Base-by-base conservation (phyloP, 2,797 vertebrate species). In the Ctenopoma multispine region DNA sequence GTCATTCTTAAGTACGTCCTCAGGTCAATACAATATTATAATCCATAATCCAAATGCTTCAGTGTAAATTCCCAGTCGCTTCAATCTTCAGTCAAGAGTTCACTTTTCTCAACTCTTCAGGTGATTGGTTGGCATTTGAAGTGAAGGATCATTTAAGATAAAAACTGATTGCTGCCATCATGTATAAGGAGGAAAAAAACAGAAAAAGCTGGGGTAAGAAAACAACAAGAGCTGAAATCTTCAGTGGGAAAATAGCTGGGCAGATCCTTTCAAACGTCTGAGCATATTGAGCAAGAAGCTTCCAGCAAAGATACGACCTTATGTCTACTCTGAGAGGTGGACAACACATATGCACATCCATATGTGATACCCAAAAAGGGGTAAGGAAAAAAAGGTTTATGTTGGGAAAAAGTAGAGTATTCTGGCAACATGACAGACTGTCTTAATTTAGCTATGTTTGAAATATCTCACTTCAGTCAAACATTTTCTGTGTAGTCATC, bases 21-120 rank as follows among this genome's bases (percentile, higher is more conserved):
- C 44, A 69, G 58, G 17, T 54, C 78, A 23, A 27, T 31, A 75
- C 77, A 80, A 60, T 67, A 72, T 79, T 63, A 68, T 80, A 90
- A 88, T 88, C 82, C 70, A 85, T 85, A 88, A 84, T 85, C 86
- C 83, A 75, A 81, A 72, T 4, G 40, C 67, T 77, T 75, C 40
- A 73, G 5, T 50, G 29, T 69, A 83, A 82, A 85, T 88, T 79
- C 74, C 36, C 69, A 68, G 38, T 34, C 50, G 58, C 67, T 69
- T 51, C 72, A 63, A 57, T 54, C 43, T n/a, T 0, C 29, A 68
- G n/a, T 71, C 27, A n/a, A 59, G 53, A 67, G 68, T 66, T 59
- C 79, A 66, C 36, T 59, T 72, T 60, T 79, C 48, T 62, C 11
- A 46, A 50, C 49, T 51, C 58, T 80, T 53, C 77, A 78, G 75